Evolutionary conservation across 2,797 vertebrate genomes (phyloP), one percentile per base, ranked within the genome.

Genomic region (Hyperoplus immaculatus): DNA sequence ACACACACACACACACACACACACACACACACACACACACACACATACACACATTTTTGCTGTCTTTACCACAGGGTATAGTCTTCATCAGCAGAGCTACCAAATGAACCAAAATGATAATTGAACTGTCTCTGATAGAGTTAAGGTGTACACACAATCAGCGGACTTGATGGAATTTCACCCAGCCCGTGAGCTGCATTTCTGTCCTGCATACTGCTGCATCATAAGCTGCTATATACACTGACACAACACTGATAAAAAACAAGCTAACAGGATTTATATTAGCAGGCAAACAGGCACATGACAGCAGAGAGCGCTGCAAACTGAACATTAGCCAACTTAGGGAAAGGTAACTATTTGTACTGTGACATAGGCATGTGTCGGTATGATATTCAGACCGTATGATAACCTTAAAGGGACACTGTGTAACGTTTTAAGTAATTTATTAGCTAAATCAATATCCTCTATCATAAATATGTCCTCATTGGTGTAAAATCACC

Each of bases 171-270:
- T 80, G 69, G 51, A 62, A 70, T 85, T 73, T 66, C 16, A 29
- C 8, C 5, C 18, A 29, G 51, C 51, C 29, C 49, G 53, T 38
- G 39, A 54, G 59, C 58, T 67, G 50, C 66, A 51, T 69, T 12
- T 18, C n/a, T 60, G 59, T n/a, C 42, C 29, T 36, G 21, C 29
- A 29, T 29, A 29, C 29, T 14, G 4, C n/a, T 21, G 41, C 62
- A 50, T 12, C 10, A 64, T 53, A 66, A 66, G 36, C 79, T 21
- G 14, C 45, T 29, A 29, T 3, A 6, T 3, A 6, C 60, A 15
- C 57, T 80, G 77, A 77, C 58, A 77, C 71, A 80, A 80, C 58
- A 80, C 71, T 42, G 81, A 83, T 70, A 74, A 43, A 75, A n/a
- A 51, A 29, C 29, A 45, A 70, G 39, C 56, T 76, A 77, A 69